These are phyloP conservation scores for Mesochorus sp. DNA, from an alignment of 2,888 invertebrate genomes.

Conservation along the genomic window DNA sequence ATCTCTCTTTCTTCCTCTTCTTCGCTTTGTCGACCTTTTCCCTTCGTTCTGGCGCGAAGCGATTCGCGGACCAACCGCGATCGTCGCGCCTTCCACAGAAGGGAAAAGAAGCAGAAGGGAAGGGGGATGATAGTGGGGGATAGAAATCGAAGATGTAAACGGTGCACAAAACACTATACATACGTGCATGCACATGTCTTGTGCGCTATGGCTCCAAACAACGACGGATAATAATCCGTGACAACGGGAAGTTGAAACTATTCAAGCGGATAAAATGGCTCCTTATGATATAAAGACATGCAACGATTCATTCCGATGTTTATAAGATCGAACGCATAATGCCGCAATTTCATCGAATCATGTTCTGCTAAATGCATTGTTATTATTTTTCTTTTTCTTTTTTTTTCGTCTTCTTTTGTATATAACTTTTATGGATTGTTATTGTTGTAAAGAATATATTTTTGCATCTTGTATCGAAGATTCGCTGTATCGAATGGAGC, in stretches of 20 bases:
- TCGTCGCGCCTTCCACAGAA: constrained; percentile 23
- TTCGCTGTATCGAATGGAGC: no score
- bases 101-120: no score
- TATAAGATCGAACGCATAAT: no score
- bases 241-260: constrained; percentile 28
- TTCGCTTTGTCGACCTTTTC: constrained; percentile 52
- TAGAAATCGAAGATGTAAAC: constrained; percentile 17
- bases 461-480: no score
- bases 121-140: no score
- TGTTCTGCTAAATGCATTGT: no score
- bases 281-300: constrained; percentile 42
- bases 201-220: background rate
- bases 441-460: no score
- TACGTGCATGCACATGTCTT: background rate
- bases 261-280: constrained; percentile 35
- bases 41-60: constrained; percentile 53
- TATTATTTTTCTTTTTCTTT: no score
- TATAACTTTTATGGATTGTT: no score
- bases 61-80: constrained; percentile 50
- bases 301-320: constrained; percentile 19
- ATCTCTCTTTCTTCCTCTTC: no score
- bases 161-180: background rate
- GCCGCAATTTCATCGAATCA: no score
- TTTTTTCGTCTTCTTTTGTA: no score
- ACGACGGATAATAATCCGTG: constrained; percentile 44